These are phyloP conservation scores for Callospermophilus lateralis DNA, from an alignment of 2,113 vertebrate species.

Conservation along the genomic window DNA sequence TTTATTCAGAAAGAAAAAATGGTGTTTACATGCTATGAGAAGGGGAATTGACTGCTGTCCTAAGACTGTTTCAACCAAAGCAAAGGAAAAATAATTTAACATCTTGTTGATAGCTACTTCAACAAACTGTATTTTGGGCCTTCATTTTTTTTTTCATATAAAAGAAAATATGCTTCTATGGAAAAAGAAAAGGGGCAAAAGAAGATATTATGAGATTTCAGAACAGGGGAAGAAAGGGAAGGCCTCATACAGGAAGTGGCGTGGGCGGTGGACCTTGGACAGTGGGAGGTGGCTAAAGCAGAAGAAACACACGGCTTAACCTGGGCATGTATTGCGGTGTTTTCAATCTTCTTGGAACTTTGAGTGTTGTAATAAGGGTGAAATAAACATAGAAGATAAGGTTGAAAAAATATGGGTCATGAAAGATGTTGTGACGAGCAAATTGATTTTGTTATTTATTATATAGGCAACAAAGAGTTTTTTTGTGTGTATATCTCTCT, in stretches of 20 bases:
- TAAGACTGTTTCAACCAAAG: slow-evolving; percentile 77
- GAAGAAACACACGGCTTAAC: not conserved
- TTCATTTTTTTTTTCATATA: slow-evolving; percentile 76
- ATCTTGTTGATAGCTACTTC: slow-evolving; percentile 56
- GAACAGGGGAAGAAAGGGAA: not conserved
- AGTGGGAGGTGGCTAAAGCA: fast-evolving
- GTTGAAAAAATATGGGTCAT: not conserved
- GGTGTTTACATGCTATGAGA: slow-evolving; percentile 55
- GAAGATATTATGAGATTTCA: not conserved
- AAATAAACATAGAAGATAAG: not conserved
- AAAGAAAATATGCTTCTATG: slow-evolving; percentile 71
- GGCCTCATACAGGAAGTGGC: not conserved
- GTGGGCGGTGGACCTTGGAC: too few species aligned
- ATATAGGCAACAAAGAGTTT: not conserved
- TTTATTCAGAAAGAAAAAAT: slow-evolving; percentile 66
- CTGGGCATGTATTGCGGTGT: not conserved
- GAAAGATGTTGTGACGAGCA: not conserved
- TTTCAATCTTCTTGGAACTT: not conserved
- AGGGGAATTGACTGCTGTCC: slow-evolving; percentile 13
- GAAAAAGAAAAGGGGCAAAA: too few species aligned
- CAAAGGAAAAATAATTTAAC: slow-evolving; percentile 67
- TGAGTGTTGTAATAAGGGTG: not conserved
- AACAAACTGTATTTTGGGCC: slow-evolving; percentile 59
- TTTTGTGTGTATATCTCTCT: too few species aligned
- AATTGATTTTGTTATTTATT: not conserved